phyloP scores from a whole-genome alignment of 2,113 vertebrate genomes.

The Ceyx cyanopectus region DNA sequence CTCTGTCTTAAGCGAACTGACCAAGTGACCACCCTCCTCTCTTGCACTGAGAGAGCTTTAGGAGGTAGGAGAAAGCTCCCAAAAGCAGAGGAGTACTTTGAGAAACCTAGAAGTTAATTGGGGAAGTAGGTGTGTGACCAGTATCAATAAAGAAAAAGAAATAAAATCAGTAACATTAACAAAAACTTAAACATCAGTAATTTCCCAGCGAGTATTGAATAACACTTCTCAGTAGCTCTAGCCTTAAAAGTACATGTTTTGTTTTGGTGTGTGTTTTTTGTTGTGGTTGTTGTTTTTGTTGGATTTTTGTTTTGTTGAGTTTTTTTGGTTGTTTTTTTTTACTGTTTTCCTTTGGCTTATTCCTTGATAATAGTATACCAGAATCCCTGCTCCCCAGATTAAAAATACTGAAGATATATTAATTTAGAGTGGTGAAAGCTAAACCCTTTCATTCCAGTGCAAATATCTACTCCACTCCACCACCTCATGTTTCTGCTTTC shows the following conservation, averaged over 20 bases:
- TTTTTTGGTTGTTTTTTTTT: not conserved
- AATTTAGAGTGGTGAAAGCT: not conserved
- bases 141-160: rapidly evolving
- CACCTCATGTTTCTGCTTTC: not conserved
- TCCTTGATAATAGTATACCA: not conserved
- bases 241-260: not conserved
- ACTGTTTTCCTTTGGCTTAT: not conserved
- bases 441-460: not conserved
- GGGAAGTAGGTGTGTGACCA: not conserved
- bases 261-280: no score
- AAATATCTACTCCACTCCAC: not conserved
- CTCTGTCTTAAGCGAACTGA: not conserved
- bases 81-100: not conserved
- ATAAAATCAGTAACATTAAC: not conserved
- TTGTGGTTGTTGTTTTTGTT: no score
- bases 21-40: rapidly evolving
- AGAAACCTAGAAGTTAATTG: not conserved
- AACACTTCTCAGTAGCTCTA: not conserved
- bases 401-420: not conserved
- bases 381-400: not conserved
- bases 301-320: no score
- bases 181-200: not conserved
- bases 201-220: not conserved
- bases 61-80: not conserved
- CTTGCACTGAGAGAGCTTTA: not conserved